phyloP scores from a whole-genome alignment of 2,888 invertebrate species.

The Eretmocerus hayati region DNA sequence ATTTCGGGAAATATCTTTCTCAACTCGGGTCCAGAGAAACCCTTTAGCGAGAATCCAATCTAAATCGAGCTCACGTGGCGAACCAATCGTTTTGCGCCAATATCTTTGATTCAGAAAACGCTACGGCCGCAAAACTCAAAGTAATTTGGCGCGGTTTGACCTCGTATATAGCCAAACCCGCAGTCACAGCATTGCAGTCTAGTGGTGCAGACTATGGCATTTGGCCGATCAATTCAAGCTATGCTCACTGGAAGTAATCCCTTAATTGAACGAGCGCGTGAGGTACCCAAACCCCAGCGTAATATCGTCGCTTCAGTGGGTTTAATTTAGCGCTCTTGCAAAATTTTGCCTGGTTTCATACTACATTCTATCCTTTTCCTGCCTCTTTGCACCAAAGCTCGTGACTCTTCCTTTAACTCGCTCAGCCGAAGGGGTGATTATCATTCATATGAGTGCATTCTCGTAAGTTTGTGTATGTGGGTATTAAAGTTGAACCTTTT shows the following conservation, averaged over 20 bases:
- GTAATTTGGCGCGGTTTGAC: neutral
- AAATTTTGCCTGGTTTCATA: neutral
- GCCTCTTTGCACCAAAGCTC: neutral
- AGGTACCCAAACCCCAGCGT: slow-evolving; percentile 1
- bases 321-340: slow-evolving; percentile 14
- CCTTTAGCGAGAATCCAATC: too few species aligned
- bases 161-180: too few species aligned
- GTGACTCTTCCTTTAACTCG: neutral
- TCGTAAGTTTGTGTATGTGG: neutral
- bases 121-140: neutral
- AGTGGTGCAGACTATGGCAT: too few species aligned
- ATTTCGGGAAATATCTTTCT: too few species aligned
- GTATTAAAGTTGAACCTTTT: neutral
- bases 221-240: slow-evolving; percentile 9
- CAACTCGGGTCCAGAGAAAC: too few species aligned
- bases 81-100: too few species aligned
- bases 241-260: slow-evolving; percentile 2
- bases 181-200: too few species aligned
- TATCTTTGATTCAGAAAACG: too few species aligned
- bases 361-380: too few species aligned
- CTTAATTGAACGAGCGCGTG: slow-evolving; percentile 16
- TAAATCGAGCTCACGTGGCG: too few species aligned
- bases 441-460: slow-evolving; percentile 1
- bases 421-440: neutral
- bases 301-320: slow-evolving; percentile 17